Evolutionary conservation across 1,140 invertebrate genomes (phyloP).

Genomic region (Lepidurus arcticus): DNA sequence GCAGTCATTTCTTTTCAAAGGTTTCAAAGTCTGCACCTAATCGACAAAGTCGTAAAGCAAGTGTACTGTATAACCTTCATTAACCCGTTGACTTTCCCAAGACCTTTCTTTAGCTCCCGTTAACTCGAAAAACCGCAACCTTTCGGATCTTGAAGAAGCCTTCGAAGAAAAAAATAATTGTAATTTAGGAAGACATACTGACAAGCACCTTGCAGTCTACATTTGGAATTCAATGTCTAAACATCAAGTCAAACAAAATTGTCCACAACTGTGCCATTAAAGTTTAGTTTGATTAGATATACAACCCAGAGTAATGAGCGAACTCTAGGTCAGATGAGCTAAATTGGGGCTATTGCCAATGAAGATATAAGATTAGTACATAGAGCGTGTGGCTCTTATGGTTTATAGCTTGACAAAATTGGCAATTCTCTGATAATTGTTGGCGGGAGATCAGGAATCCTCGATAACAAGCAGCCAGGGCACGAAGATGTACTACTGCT

Average conservation of each 20-base stretch:
- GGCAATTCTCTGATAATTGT: background rate
- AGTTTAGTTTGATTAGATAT: no score
- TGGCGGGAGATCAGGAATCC: background rate
- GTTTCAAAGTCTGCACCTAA: background rate
- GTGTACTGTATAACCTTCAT: background rate
- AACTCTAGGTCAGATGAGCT: no score
- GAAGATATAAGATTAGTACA: background rate
- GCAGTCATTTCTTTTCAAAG: background rate
- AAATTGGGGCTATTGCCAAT: background rate
- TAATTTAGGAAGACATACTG: no score
- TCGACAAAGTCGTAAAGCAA: slow-evolving; percentile 10
- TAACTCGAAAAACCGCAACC: no score
- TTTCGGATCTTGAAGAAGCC: no score
- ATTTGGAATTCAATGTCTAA: no score
- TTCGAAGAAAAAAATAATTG: no score
- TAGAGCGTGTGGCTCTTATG: background rate
- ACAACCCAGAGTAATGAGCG: no score
- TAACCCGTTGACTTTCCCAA: slow-evolving; percentile 15
- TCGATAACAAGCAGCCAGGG: background rate
- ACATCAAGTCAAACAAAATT: no score
- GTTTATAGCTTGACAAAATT: background rate
- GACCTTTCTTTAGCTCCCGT: background rate
- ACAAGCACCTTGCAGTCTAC: no score
- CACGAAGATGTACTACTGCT: background rate
- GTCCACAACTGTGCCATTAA: no score